These are phyloP conservation scores for Polietes domitor DNA, from an alignment of 2,888 invertebrate species.

Conservation along the genomic window DNA sequence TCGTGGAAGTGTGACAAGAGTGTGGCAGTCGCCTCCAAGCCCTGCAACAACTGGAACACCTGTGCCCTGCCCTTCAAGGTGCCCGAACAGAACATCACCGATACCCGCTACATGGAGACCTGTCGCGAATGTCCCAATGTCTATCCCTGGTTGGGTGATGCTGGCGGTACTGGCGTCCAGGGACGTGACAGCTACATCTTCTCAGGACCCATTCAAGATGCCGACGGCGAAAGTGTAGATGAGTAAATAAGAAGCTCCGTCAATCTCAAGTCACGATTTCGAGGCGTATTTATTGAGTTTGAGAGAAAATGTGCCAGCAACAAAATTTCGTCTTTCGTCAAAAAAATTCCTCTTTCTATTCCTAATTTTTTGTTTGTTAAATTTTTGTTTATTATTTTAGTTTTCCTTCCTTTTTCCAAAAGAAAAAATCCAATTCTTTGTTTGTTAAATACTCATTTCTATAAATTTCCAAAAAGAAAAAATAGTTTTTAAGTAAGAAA, in stretches of 20 bases:
- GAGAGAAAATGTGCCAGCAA: constrained; percentile 59
- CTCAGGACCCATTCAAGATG: constrained; percentile 67
- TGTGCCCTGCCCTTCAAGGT: constrained; percentile 91
- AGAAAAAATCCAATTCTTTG: background rate
- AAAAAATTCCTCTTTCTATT: constrained; percentile 33
- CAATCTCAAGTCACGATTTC: background rate
- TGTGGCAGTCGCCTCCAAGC: constrained; percentile 86
- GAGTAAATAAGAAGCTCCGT: constrained; percentile 41
- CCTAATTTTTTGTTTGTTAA: constrained; percentile 27
- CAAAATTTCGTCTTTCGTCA: background rate
- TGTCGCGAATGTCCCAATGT: constrained; percentile 92
- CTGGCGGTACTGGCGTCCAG: constrained; percentile 90
- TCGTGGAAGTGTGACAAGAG: constrained; percentile 91
- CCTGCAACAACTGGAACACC: constrained; percentile 91
- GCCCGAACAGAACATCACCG: constrained; percentile 88
- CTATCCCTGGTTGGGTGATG: constrained; percentile 94
- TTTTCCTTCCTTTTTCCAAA: constrained; percentile 27
- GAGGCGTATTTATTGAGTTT: constrained; percentile 43
- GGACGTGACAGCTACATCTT: constrained; percentile 88
- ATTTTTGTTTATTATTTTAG: constrained; percentile 15
- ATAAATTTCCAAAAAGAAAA: constrained; percentile 35
- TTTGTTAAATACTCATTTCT: constrained; percentile 29
- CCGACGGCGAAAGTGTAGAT: constrained; percentile 51
- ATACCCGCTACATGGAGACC: constrained; percentile 93
- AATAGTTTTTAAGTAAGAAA: constrained; percentile 48